A percentile compares a stretch with the other conserved stretches of the same genome.
Conservation (phyloP, 2,797 vertebrate genomes). For the Pelodytes ibericus region DNA sequence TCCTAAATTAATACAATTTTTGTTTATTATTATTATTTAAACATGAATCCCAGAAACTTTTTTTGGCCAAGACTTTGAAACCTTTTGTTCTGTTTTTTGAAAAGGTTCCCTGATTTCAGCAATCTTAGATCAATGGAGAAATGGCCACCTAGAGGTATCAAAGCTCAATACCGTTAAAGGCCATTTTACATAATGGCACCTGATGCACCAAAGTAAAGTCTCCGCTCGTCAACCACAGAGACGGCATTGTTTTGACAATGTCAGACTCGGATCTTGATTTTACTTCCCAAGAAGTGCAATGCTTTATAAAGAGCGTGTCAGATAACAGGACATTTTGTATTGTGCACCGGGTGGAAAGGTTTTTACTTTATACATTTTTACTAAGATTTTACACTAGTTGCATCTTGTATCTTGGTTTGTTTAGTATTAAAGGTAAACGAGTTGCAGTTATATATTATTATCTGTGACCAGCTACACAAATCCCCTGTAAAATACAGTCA, state of each 20-base stretch:
- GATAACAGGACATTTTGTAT: not conserved
- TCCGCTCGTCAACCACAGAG: not conserved
- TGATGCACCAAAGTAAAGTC: conserved; percentile 1
- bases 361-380: not conserved
- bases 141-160: not conserved
- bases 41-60: too few species aligned
- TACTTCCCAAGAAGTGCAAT: not conserved
- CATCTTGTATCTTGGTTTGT: too few species aligned
- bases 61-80: not conserved
- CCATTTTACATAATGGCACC: conserved; percentile 3
- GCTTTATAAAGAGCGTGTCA: not conserved
- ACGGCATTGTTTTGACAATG: conserved; percentile 1
- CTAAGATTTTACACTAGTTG: too few species aligned
- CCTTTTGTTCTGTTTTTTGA: not conserved
- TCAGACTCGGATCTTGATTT: not conserved
- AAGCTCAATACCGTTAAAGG: conserved; percentile 19
- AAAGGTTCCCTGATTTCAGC: not conserved
- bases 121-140: not conserved
- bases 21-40: too few species aligned
- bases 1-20: too few species aligned
- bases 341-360: not conserved
- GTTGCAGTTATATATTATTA: too few species aligned
- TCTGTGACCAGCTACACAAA: too few species aligned
- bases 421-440: too few species aligned
- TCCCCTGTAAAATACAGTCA: too few species aligned